Evolutionary conservation across 2,113 vertebrate genomes (phyloP).

Genomic region (Papio anubis): DNA sequence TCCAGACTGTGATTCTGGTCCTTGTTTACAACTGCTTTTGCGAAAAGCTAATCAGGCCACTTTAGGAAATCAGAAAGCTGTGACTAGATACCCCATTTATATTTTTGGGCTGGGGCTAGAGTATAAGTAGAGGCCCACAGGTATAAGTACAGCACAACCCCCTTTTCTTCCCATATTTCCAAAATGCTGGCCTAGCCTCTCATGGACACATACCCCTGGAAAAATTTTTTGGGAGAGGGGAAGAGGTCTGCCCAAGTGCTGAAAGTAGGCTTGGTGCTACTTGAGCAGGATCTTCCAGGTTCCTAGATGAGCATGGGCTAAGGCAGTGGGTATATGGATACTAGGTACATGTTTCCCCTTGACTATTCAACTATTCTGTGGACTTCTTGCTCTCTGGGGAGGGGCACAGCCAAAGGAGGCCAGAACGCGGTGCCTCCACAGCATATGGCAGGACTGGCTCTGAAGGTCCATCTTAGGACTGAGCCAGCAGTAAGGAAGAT

Average conservation of each 20-base stretch:
- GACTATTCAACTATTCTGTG: not conserved
- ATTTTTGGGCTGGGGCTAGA: not conserved
- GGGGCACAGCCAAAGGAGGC: not conserved
- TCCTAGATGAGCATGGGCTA: not conserved
- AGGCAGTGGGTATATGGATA: not conserved
- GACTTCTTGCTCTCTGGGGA: not conserved
- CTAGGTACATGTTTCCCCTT: no score
- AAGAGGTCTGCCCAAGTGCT: not conserved
- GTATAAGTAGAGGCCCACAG: not conserved
- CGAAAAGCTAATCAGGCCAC: not conserved
- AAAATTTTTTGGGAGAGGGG: no score
- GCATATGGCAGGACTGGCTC: not conserved
- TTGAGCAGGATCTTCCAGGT: not conserved
- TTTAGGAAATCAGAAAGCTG: not conserved
- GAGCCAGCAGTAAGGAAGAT: not conserved
- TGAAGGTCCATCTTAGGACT: not conserved
- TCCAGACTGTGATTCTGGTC: not conserved
- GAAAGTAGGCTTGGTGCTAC: not conserved
- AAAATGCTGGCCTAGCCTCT: not conserved
- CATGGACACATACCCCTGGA: not conserved
- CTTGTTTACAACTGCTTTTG: slow-evolving; percentile 10
- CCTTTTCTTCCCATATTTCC: not conserved
- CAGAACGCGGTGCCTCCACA: not conserved
- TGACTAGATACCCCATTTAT: not conserved
- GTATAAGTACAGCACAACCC: not conserved